Base-by-base conservation (phyloP, 2,113 vertebrate species). In the Cercocebus atys region DNA sequence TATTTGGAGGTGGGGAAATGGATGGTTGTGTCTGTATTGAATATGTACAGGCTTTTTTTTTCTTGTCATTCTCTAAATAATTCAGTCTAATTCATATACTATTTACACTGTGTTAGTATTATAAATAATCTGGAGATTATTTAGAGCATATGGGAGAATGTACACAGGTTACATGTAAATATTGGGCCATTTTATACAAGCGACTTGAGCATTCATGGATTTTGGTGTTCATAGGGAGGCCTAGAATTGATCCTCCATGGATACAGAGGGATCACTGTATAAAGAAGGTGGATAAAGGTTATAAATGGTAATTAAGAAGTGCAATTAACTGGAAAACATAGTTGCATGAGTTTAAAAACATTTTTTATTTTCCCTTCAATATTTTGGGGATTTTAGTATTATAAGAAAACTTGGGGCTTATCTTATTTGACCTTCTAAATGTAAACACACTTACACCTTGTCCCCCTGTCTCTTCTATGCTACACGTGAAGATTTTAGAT, bases 331-430 rank as follows among this genome's bases (percentile, higher is more conserved):
- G 43, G 72, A 66, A 92, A 94, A 61, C 32, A 61, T 95, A 92
- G 73, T 94, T 97, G 6, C 72, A 16, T 59, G 73, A 84, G 43
- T 91, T 88, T 76, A 92, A 79, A 86, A 61, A 52, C 12, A 30
- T 40, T 88, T 93, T 76, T 84, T 4, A 38, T 79, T 96, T 93
- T 94, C 94, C 35, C 16, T 82, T 82, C 6, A 92, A 87, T 30
- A 73, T 11, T 87, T 88, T 23, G 13, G 70, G 38, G 57, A 76
- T 94, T 90, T 88, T 79, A 73, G 43, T 92, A 35, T 84, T 90
- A 6, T 82, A 40, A 86, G 90, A 88, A 93, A 88, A 52, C 5
- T 45, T 93, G 59, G 35, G 5, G 10, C 76, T 93, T 81, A 88
- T 97, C 45, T 86, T 20, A 40, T 80, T 52, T 85, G 52, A 68